A percentile compares a stretch with the other conserved stretches of the same genome.
phyloP scores from a whole-genome alignment of 2,797 vertebrate species.

The Oreochromis grahami region DNA sequence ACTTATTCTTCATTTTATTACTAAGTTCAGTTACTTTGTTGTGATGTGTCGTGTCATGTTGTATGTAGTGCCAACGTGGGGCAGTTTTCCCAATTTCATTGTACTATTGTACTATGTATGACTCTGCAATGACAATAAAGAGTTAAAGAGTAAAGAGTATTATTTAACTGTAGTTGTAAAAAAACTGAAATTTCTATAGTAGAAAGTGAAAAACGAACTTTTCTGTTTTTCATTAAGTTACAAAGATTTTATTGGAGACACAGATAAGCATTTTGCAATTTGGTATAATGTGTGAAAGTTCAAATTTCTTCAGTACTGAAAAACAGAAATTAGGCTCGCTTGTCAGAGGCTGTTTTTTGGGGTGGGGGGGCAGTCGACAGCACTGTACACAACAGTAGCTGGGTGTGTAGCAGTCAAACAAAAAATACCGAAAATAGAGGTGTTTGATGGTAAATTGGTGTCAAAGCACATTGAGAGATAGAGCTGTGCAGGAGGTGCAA shows the following conservation, averaged over 20 bases:
- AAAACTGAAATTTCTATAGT: too few relatives aligned
- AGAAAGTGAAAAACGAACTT: too few relatives aligned
- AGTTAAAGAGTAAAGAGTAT: too few relatives aligned
- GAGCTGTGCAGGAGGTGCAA: not conserved
- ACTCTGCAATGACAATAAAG: too few relatives aligned
- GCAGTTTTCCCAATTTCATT: too few relatives aligned
- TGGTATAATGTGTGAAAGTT: not conserved
- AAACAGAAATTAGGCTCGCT: not conserved
- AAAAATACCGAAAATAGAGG: not conserved
- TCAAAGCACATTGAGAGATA: not conserved
- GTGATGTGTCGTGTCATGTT: rapidly evolving
- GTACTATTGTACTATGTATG: too few relatives aligned
- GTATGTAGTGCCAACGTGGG: rapidly evolving
- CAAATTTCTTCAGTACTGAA: not conserved
- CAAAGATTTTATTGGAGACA: not conserved
- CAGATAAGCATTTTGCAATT: not conserved
- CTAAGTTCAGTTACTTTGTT: not conserved
- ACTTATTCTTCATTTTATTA: not conserved
- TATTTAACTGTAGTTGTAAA: too few relatives aligned
- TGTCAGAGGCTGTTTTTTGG: not conserved
- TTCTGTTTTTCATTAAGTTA: too few relatives aligned
- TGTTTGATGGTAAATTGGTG: not conserved
- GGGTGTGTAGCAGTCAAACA: not conserved
- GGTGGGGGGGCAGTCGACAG: not conserved
- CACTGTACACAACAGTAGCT: not conserved